phyloP scores from a whole-genome alignment of 2,888 invertebrate genomes.

The Phyto melanocephala region DNA sequence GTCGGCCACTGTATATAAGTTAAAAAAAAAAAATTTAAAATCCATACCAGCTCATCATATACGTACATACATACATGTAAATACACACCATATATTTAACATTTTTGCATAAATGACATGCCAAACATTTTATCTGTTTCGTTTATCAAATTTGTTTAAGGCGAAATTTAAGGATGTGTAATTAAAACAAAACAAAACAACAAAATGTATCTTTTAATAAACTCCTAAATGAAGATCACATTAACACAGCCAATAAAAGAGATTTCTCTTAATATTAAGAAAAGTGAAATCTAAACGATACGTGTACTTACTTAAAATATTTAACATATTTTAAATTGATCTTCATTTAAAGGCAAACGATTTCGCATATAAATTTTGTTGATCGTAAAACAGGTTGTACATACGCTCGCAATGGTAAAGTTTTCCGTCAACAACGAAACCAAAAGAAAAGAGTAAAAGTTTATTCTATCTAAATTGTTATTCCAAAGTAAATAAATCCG shows the following conservation, averaged over 20 bases:
- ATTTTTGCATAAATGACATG: background rate
- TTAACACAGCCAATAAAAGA: constrained; percentile 4
- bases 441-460: constrained; percentile 54
- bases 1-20: too few species aligned
- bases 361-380: constrained; percentile 61
- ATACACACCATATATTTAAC: too few species aligned
- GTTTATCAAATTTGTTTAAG: background rate
- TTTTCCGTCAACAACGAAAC: constrained; percentile 36
- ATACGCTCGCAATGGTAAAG: constrained; percentile 10
- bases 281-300: constrained; percentile 48
- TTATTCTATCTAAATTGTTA: constrained; percentile 49
- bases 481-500: constrained; percentile 52
- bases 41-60: too few species aligned
- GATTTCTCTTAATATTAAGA: constrained; percentile 41
- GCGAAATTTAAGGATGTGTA: constrained; percentile 42
- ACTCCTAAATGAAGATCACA: constrained; percentile 49
- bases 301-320: constrained; percentile 8
- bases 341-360: constrained; percentile 48
- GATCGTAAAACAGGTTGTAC: constrained; percentile 55
- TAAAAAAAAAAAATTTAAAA: too few species aligned
- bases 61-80: too few species aligned
- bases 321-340: constrained; percentile 43
- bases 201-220: constrained; percentile 47
- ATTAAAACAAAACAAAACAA: constrained; percentile 44
- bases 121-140: background rate